These are phyloP conservation scores for Rhinoderma darwinii DNA, from an alignment of 2,113 vertebrate species.

Conservation along the genomic window DNA sequence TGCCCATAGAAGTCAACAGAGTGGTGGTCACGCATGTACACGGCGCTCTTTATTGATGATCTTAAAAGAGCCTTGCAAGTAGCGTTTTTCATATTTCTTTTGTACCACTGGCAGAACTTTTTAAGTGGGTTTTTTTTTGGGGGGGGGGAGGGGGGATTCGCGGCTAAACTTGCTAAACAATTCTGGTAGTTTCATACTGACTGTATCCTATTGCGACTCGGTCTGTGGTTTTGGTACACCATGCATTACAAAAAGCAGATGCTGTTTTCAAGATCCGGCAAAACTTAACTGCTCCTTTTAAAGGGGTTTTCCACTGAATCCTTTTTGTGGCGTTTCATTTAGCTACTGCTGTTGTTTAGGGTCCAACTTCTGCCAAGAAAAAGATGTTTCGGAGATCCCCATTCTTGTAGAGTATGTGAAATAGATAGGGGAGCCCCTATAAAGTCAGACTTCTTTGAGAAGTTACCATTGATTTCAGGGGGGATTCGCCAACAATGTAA, in stretches of 20 bases:
- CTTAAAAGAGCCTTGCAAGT: too few species aligned
- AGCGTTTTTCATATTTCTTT: too few species aligned
- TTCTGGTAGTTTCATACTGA: neutral
- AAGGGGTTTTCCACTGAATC: neutral
- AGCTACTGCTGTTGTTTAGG: neutral
- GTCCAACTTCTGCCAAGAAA: neutral
- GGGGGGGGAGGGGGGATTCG: too few species aligned
- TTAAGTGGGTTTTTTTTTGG: too few species aligned
- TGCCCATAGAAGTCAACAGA: too few species aligned
- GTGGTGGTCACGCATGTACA: too few species aligned
- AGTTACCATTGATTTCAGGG: too few species aligned
- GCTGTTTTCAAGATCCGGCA: neutral
- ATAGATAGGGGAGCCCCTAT: too few species aligned
- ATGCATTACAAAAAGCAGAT: neutral
- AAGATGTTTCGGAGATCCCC: neutral
- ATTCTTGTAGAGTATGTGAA: neutral
- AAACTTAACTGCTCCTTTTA: neutral
- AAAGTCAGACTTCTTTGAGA: too few species aligned
- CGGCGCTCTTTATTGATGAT: too few species aligned
- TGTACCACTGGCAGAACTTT: too few species aligned
- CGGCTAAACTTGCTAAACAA: neutral
- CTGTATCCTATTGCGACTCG: neutral
- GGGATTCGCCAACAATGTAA: too few species aligned
- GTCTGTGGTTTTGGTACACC: neutral
- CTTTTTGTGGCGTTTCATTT: neutral